Percentiles rank a stretch among this genome's conserved stretches.
phyloP scores from a whole-genome alignment of 1,140 invertebrate species.

The Calliopsis andreniformis region DNA sequence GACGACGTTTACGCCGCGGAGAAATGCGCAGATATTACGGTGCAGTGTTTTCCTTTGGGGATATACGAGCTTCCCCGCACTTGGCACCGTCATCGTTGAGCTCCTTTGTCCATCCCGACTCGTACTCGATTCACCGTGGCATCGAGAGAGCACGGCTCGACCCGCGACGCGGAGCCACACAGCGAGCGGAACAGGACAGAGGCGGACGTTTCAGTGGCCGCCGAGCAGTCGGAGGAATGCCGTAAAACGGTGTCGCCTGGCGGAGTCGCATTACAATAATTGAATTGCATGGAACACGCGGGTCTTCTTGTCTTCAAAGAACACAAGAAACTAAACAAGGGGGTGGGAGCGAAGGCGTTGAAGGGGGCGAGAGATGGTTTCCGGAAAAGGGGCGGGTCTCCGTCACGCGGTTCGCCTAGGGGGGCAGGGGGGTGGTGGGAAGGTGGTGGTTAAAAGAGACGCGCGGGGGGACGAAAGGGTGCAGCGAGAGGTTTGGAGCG shows the following conservation, averaged over 20 bases:
- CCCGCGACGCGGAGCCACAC: too few species aligned
- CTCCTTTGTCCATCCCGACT: too few species aligned
- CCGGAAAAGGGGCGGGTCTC: conserved; percentile 68
- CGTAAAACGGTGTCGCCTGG: conserved; percentile 50
- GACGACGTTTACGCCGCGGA: not conserved
- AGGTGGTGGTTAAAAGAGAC: conserved; percentile 36
- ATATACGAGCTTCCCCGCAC: not conserved
- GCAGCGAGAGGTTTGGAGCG: conserved; percentile 43
- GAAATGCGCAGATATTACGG: not conserved
- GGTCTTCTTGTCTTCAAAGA: conserved; percentile 74
- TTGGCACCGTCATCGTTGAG: too few species aligned
- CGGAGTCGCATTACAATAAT: conserved; percentile 74
- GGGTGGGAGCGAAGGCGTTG: conserved; percentile 55
- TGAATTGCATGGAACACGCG: conserved; percentile 76
- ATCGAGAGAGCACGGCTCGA: too few species aligned
- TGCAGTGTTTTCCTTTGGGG: not conserved
- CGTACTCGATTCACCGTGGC: too few species aligned
- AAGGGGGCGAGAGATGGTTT: conserved; percentile 70
- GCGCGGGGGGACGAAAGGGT: conserved; percentile 52
- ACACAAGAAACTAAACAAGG: conserved; percentile 72
- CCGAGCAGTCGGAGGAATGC: conserved; percentile 51
- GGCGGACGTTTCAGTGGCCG: conserved; percentile 39
- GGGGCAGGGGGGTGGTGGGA: conserved; percentile 23
- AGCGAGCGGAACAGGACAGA: not conserved
- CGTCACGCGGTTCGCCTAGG: conserved; percentile 50